Evolutionary conservation across 2,888 invertebrate genomes (phyloP).

Genomic region (Heteromyza rotundicornis): DNA sequence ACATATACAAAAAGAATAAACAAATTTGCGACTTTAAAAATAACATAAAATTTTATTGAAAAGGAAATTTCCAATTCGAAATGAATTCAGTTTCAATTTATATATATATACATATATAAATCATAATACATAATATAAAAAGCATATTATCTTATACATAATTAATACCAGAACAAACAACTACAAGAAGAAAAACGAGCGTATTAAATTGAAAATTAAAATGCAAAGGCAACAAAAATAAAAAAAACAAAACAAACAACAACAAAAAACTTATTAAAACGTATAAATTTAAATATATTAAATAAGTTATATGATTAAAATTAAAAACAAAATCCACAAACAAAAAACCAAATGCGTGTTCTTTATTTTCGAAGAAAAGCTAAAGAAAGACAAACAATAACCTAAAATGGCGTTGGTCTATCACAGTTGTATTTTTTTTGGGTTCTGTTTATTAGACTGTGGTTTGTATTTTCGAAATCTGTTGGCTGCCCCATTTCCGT

Average conservation of each 20-base stretch:
- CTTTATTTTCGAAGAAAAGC: constrained; percentile 24
- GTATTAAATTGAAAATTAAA: constrained; percentile 29
- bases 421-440: constrained; percentile 27
- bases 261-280: constrained; percentile 11
- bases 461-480: too few relatives aligned
- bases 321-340: constrained; percentile 33
- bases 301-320: constrained; percentile 29
- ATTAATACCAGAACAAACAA: constrained; percentile 25
- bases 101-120: not conserved
- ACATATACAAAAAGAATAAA: not conserved
- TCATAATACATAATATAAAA: constrained; percentile 3
- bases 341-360: constrained; percentile 24
- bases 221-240: constrained; percentile 29
- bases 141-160: constrained; percentile 9
- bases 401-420: constrained; percentile 23
- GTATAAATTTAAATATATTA: constrained; percentile 18
- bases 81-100: not conserved
- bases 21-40: constrained; percentile 8
- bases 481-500: not conserved
- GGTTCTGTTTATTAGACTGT: not conserved
- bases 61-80: too few relatives aligned
- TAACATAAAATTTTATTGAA: constrained; percentile 15
- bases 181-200: constrained; percentile 31
- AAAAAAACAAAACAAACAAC: constrained; percentile 31
- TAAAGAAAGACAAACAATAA: constrained; percentile 26